Evolutionary conservation across 1,140 invertebrate species (phyloP).

Genomic region (Drosophila malerkotliana): DNA sequence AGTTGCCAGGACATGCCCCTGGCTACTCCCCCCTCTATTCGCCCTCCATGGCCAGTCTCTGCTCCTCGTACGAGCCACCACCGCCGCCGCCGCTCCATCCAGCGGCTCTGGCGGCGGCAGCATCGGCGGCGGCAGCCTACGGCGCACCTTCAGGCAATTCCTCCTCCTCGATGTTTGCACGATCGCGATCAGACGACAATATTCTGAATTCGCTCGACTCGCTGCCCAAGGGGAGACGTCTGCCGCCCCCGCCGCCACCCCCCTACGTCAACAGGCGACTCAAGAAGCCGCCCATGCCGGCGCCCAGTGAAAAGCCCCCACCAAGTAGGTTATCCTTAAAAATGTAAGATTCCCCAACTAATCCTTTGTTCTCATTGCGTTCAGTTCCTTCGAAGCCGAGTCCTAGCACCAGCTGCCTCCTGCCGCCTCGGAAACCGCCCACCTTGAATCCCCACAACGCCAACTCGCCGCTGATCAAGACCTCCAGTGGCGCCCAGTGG

Average conservation of each 20-base stretch:
- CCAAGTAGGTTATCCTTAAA: constrained; percentile 65
- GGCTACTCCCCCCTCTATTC: constrained; percentile 86
- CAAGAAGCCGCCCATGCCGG: constrained; percentile 81
- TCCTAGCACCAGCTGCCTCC: constrained; percentile 42
- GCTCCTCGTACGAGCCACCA: constrained; percentile 85
- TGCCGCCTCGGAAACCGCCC: constrained; percentile 69
- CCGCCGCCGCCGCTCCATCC: constrained; percentile 85
- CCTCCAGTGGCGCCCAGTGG: constrained; percentile 80
- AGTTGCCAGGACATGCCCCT: constrained; percentile 85
- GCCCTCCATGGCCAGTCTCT: constrained; percentile 85
- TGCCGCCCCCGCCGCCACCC: constrained; percentile 89
- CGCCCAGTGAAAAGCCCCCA: constrained; percentile 79
- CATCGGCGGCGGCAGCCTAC: constrained; percentile 70
- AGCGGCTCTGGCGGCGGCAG: constrained; percentile 83
- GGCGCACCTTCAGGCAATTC: constrained; percentile 51
- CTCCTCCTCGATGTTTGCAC: constrained; percentile 86
- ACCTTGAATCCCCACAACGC: constrained; percentile 68
- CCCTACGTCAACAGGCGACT: constrained; percentile 77
- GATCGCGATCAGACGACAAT: constrained; percentile 91
- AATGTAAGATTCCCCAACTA: neutral
- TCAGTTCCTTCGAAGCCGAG: constrained; percentile 77
- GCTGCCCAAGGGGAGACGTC: constrained; percentile 88
- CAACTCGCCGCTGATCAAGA: constrained; percentile 73
- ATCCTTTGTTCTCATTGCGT: neutral
- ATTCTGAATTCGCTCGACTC: constrained; percentile 88